A percentile compares a stretch with the other conserved stretches of the same genome.
These are phyloP conservation scores for Molothrus aeneus DNA, from an alignment of 2,797 vertebrate species.

Conservation along the genomic window DNA sequence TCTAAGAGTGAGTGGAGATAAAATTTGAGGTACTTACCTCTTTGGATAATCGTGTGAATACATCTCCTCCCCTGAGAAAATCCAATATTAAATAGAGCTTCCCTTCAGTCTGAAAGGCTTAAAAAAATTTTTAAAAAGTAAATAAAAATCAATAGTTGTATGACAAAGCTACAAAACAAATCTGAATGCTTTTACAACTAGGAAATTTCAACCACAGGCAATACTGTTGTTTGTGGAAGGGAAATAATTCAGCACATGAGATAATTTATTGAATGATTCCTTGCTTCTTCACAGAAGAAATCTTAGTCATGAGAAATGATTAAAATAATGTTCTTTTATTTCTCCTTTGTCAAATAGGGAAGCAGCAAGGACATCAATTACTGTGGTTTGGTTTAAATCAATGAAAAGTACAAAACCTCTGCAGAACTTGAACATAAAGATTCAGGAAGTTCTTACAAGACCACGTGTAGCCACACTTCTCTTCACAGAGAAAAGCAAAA, in stretches of 20 bases:
- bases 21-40: conserved; percentile 85
- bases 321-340: neutral
- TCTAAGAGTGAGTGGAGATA: conserved; percentile 2
- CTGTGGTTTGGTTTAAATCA: neutral
- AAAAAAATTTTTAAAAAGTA: neutral
- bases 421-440: neutral
- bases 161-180: neutral
- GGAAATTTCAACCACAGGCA: neutral
- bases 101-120: conserved; percentile 99
- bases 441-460: neutral
- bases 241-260: neutral
- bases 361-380: neutral
- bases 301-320: neutral
- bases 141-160: neutral
- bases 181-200: neutral
- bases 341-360: neutral
- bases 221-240: neutral
- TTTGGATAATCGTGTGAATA: conserved; percentile 99
- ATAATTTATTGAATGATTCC: neutral
- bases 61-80: conserved; percentile 99
- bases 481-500: neutral
- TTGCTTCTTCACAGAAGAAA: neutral
- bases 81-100: conserved; percentile 99
- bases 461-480: too few relatives aligned
- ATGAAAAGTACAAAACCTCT: neutral